phyloP scores from a whole-genome alignment of 1,140 invertebrate genomes.

The Drosophila ogumai region DNA sequence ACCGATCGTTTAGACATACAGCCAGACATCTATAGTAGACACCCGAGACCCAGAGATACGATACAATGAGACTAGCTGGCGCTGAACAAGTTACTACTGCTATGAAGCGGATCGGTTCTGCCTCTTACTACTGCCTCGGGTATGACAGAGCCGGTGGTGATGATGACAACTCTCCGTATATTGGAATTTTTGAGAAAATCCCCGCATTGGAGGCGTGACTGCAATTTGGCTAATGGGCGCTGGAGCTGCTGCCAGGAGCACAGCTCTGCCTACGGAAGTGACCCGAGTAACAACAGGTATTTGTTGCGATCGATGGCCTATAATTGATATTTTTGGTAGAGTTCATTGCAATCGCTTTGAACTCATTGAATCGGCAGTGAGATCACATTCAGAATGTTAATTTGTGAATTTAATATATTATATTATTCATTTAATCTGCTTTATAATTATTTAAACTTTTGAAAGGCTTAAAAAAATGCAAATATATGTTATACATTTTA shows the following conservation, averaged over 20 bases:
- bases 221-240: constrained; percentile 1
- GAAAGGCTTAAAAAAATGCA: too few species aligned
- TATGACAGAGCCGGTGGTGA: constrained; percentile 14
- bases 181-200: constrained; percentile 3
- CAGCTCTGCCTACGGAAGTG: not conserved
- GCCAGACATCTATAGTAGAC: constrained; percentile 7
- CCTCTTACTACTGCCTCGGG: constrained; percentile 37
- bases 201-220: not conserved
- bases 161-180: constrained; percentile 29
- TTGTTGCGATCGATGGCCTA: not conserved
- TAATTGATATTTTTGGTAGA: constrained; percentile 14
- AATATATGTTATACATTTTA: not conserved
- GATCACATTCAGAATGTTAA: not conserved
- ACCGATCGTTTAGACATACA: constrained; percentile 10
- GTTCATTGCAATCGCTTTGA: not conserved
- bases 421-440: too few species aligned
- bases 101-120: constrained; percentile 60
- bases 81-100: constrained; percentile 64
- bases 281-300: constrained; percentile 3
- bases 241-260: not conserved
- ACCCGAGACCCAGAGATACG: constrained; percentile 4
- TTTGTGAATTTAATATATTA: too few species aligned
- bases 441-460: too few species aligned
- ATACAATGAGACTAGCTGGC: constrained; percentile 50
- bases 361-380: not conserved